Conservation (phyloP, 2,113 vertebrate genomes). For the Gallinago undulata region DNA sequence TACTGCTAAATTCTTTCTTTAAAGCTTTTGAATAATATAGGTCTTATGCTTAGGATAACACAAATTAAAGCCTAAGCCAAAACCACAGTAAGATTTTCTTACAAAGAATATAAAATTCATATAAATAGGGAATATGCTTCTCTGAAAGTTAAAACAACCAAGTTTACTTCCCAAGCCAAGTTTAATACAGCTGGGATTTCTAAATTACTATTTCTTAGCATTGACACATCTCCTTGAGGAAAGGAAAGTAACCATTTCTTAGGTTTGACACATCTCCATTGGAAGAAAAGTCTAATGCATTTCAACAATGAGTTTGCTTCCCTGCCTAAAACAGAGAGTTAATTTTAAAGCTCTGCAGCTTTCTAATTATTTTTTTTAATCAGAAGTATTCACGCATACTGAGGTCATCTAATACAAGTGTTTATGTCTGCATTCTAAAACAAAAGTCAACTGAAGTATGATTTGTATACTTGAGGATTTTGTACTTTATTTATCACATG, state of each 20-base stretch:
- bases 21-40: background rate
- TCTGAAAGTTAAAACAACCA: background rate
- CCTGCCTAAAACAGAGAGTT: background rate
- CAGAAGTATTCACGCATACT: background rate
- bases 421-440: background rate
- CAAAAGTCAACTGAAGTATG: background rate
- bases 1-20: background rate
- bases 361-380: background rate
- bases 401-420: background rate
- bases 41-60: background rate
- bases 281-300: background rate
- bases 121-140: background rate
- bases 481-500: background rate
- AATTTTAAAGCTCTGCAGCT: background rate
- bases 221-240: background rate
- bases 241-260: background rate
- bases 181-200: background rate
- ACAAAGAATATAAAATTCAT: background rate
- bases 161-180: background rate
- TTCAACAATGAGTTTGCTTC: background rate
- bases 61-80: background rate
- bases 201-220: conserved; percentile 15
- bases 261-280: background rate
- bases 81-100: background rate
- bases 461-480: background rate